Base-by-base conservation (phyloP, 2,888 invertebrate species). In the Brenthis hecate region DNA sequence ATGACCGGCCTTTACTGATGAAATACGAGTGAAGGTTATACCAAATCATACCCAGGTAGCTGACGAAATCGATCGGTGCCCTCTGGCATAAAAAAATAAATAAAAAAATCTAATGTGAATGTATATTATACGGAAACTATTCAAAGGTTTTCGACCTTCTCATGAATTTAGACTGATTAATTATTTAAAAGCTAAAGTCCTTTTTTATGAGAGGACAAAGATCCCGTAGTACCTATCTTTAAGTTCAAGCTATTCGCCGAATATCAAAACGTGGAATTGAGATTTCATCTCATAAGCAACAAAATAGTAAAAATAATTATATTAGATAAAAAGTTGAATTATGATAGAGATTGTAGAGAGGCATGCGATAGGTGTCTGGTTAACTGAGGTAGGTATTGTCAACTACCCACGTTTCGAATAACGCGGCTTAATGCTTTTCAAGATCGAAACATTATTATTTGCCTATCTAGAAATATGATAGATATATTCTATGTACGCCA, bases 1-100 rank as follows among this genome's bases (percentile, higher is more conserved):
- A 74, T 77, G 91, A 85, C 87, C 91, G 77, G 81, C 78, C 76
- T 79, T 80, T 81, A 77, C 80, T 86, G 85, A 87, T 84, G 87
- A 87, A 86, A 86, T 85, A 85, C 78, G 75, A 74, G 72, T 81
- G 86, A 89, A 89, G 89, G 88, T 89, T 86, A 85, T 83, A 82
- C 80, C 81, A 78, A 76, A 81, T 74, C 80, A 78, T 76, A 77
- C 72, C 81, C 85, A 88, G 85, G 86, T 82, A 85, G 72, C 75
- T 72, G 73, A 82, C 75, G 77, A 76, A 76, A 75, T 74, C 72
- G 78, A 78, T 75, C 83, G 77, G 78, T 80, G 83, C 84, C 84
- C 84, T 85, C 83, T 77, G 72, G 72, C 72, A 75, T 78, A 76
- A 76, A 76, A 75, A 68, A 69, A 69, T 64, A 66, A 69, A 70